A percentile compares a stretch with the other conserved stretches of the same genome.
Conservation (phyloP, 2,113 vertebrate genomes). For the Phalacrocorax aristotelis region DNA sequence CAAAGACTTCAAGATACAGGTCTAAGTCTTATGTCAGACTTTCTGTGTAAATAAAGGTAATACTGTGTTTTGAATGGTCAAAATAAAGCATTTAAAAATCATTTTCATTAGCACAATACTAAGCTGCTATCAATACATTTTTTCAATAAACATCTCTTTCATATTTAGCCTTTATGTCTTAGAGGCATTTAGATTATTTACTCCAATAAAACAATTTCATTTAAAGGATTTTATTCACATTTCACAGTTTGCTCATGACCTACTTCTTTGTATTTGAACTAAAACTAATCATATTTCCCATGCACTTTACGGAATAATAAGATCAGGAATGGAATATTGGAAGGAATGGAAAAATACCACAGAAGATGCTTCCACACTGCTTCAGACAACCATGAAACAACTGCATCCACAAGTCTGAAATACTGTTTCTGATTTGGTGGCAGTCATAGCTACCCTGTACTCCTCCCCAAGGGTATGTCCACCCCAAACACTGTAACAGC, state of each 20-base stretch:
- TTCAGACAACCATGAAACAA: background rate
- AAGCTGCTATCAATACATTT: background rate
- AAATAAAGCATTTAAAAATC: background rate
- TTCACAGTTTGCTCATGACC: constrained; percentile 42
- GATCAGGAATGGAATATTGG: background rate
- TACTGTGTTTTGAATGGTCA: background rate
- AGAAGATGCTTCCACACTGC: background rate
- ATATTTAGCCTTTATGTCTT: background rate
- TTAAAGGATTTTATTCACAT: constrained; percentile 40
- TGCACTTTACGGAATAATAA: constrained; percentile 12
- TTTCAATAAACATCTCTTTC: background rate
- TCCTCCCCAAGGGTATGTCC: background rate
- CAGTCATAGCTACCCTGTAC: background rate
- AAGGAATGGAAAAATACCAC: background rate
- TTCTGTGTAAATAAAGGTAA: background rate
- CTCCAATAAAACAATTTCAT: constrained; percentile 29
- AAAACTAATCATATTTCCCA: constrained; percentile 30
- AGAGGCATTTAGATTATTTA: background rate
- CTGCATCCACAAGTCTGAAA: background rate
- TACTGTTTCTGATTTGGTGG: background rate
- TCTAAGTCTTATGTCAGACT: background rate
- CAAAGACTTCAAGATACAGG: background rate
- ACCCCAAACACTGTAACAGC: background rate
- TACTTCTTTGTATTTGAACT: constrained; percentile 44
- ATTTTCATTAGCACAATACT: background rate